These are phyloP conservation scores for Zaprionus obscuricornis DNA, from an alignment of 2,888 invertebrate species.

Conservation along the genomic window DNA sequence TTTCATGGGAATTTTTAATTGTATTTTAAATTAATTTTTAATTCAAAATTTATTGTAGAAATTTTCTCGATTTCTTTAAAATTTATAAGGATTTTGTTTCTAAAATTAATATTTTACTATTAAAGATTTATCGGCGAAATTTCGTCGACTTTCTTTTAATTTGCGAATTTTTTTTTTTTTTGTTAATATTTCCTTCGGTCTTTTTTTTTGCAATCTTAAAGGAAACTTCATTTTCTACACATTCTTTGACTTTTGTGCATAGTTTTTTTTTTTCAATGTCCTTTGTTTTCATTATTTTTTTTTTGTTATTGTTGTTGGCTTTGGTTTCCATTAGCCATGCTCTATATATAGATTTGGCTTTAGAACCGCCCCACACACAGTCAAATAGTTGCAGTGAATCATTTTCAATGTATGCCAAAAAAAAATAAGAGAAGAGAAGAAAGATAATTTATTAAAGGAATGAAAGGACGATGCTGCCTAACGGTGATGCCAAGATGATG, in stretches of 20 bases:
- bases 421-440: slow-evolving; percentile 33
- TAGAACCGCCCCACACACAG: slow-evolving; percentile 40
- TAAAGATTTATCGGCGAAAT: no score
- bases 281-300: slow-evolving; percentile 10
- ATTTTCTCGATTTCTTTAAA: no score
- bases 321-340: slow-evolving; percentile 45
- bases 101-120: no score
- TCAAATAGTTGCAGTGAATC: slow-evolving; percentile 1
- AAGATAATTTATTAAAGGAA: slow-evolving; percentile 14
- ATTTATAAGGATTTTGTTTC: no score
- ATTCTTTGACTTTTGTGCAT: slow-evolving; percentile 3
- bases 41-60: no score
- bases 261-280: slow-evolving; percentile 14
- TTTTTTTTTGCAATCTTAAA: neutral
- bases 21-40: no score
- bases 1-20: no score
- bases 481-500: no score
- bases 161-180: no score
- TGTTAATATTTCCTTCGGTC: no score
- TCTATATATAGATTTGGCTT: slow-evolving; percentile 64
- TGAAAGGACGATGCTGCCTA: no score
- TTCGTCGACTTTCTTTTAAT: no score
- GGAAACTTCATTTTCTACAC: neutral
- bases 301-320: neutral
- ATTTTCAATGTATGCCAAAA: slow-evolving; percentile 26